Conservation (phyloP, 2,888 invertebrate genomes). For the Hypercompe scribonia region DNA sequence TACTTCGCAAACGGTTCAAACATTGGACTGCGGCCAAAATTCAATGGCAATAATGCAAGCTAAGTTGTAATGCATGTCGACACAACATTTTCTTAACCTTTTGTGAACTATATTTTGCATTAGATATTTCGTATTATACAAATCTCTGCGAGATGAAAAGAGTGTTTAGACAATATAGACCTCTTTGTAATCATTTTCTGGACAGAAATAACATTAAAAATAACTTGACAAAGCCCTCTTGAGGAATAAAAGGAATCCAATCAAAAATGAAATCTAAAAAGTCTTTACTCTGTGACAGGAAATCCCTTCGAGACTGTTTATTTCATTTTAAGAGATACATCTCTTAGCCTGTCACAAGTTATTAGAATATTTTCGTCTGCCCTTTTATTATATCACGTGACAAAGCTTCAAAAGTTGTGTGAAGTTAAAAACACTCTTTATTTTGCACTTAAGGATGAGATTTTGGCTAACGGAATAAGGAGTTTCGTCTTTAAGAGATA, state of each 20-base stretch:
- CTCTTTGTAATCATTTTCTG: not conserved
- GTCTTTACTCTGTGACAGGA: not conserved
- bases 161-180: not conserved
- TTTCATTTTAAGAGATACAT: constrained; percentile 40
- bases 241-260: constrained; percentile 6
- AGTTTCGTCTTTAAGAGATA: not conserved
- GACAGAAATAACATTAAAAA: not conserved
- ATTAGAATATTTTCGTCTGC: constrained; percentile 17
- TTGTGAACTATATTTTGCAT: constrained; percentile 23
- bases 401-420: constrained; percentile 2
- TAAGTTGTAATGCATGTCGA: constrained; percentile 59
- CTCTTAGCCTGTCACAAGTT: constrained; percentile 21
- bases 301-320: constrained; percentile 14
- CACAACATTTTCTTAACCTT: constrained; percentile 50
- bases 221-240: constrained; percentile 5
- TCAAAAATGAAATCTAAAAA: constrained; percentile 11
- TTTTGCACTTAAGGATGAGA: not conserved
- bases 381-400: constrained; percentile 8
- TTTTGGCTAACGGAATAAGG: not conserved
- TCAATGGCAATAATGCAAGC: constrained; percentile 58
- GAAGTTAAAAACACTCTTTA: not conserved
- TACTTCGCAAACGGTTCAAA: constrained; percentile 66
- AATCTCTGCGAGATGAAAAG: not conserved
- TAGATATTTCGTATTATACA: not conserved
- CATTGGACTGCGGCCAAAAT: constrained; percentile 69